Evolutionary conservation across 2,888 invertebrate species (phyloP).

Genomic region (Balanococcus diminutus): DNA sequence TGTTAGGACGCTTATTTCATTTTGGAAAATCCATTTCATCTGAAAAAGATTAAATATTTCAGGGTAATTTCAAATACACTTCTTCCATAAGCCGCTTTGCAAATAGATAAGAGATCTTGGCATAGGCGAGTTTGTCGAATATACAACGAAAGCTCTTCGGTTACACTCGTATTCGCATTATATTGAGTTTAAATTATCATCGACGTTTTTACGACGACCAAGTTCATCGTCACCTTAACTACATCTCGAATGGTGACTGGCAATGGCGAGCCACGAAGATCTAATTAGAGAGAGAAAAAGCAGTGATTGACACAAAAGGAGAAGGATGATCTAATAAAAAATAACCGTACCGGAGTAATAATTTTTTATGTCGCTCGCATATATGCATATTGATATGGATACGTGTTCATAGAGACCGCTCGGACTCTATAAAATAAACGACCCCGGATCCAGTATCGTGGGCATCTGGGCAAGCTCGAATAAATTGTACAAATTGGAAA

Average conservation of each 20-base stretch:
- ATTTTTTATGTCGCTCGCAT: neutral
- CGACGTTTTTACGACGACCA: neutral
- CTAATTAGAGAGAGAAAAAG: constrained; percentile 21
- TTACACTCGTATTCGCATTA: no score
- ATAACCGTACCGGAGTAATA: neutral
- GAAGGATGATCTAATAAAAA: constrained; percentile 14
- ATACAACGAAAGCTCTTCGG: neutral
- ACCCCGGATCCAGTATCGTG: neutral
- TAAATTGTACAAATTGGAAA: neutral
- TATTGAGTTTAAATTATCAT: neutral
- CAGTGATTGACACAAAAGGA: constrained; percentile 12
- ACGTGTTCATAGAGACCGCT: neutral
- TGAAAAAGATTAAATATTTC: neutral
- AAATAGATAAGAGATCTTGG: neutral
- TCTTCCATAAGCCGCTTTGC: neutral
- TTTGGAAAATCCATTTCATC: no score
- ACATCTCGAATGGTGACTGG: neutral
- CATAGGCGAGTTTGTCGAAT: neutral
- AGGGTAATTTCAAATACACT: neutral
- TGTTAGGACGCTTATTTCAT: no score
- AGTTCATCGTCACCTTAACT: neutral
- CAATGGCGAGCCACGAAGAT: neutral
- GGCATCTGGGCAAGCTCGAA: neutral
- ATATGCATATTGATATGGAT: neutral
- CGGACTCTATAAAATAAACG: constrained; percentile 11